Base-by-base conservation (phyloP, 2,113 vertebrate genomes). In the Symphodus melops region DNA sequence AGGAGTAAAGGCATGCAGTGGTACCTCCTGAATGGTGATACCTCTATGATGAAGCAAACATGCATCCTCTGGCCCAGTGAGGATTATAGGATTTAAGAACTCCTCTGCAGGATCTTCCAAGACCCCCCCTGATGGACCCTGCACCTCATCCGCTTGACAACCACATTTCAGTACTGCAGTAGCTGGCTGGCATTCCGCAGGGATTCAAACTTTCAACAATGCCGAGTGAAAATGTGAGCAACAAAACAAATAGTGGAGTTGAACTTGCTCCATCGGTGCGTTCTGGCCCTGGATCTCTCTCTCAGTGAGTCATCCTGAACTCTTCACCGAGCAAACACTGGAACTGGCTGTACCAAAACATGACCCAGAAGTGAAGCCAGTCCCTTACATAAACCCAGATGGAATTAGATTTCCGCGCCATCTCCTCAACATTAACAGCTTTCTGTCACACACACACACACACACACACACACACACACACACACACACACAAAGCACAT, bases 271-370 rank as follows among this genome's bases (percentile, higher is more conserved):
- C 19, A 28, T 11, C 10, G n/a, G n/a, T n/a, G 19, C 59, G 36
- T 77, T 79, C 66, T 85, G 83, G 78, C 82, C 65, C 1, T n/a
- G 3, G 23, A 60, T 63, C 85, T 82, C 41, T 73, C 44, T n/a
- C 20, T 72, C 55, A 19, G 78, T 92, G 92, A 93, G 78, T 92
- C 91, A 90, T 82, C 67, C 53, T 73, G 62, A 88, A 89, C 82
- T 87, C 73, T 60, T 77, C 78, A 41, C 68, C 44, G 63, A 68
- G 65, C 79, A 53, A 81, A 86, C 80, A 41, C 73, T 53, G 75
- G 85, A 79, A 88, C 85, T 80, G 72, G 54, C 73, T 90, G 85
- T 90, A 86, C 84, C 79, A 85, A 83, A 92, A 91, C 83, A 89
- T 81, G 86, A 93, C 86, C 89, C 89, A 88, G 67, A 86, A 83